Evolutionary conservation across 2,113 vertebrate genomes (phyloP).

Genomic region (Heterocephalus glaber): DNA sequence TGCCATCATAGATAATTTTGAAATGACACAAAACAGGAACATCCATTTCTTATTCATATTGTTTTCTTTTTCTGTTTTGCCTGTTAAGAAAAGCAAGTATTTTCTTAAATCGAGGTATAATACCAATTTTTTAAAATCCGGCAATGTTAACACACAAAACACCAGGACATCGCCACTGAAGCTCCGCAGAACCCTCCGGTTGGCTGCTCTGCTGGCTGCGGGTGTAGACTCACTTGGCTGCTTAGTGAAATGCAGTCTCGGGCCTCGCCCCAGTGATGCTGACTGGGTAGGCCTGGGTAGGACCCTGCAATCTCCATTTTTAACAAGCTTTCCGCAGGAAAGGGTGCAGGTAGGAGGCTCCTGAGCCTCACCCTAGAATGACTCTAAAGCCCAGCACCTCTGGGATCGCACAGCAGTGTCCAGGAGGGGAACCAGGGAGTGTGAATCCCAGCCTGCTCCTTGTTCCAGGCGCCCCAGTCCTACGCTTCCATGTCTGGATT

Average conservation of each 20-base stretch:
- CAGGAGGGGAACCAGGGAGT: background rate
- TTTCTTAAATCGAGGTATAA: background rate
- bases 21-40: conserved; percentile 21
- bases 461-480: background rate
- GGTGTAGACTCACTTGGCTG: background rate
- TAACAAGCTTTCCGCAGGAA: background rate
- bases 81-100: background rate
- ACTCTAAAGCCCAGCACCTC: background rate
- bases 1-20: background rate
- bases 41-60: background rate
- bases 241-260: background rate
- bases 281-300: background rate
- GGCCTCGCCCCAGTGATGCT: background rate
- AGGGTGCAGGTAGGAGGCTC: background rate
- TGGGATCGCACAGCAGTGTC: background rate
- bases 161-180: background rate
- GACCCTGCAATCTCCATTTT: background rate
- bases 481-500: background rate
- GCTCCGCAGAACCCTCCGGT: background rate
- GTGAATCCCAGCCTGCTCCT: background rate
- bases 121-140: background rate
- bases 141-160: background rate
- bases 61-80: background rate
- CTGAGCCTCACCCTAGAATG: background rate
- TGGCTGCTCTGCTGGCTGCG: background rate